Evolutionary conservation across 1,140 invertebrate species (phyloP).

Genomic region (Eulimnadia texana): DNA sequence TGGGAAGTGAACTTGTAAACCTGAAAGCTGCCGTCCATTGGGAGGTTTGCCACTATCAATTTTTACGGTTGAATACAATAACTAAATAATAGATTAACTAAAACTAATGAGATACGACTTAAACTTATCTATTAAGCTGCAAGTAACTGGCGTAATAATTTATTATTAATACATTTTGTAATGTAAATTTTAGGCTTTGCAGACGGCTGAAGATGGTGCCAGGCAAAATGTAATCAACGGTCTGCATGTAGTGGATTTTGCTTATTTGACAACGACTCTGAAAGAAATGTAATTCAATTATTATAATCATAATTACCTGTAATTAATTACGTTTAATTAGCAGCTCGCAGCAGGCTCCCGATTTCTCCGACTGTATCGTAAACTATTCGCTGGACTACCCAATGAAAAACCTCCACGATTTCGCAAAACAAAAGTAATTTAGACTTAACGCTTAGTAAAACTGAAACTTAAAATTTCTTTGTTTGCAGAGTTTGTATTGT

Average conservation of each 20-base stretch:
- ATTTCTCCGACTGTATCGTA: neutral
- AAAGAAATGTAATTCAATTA: neutral
- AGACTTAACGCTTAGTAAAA: neutral
- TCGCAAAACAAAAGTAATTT: neutral
- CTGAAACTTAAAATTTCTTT: neutral
- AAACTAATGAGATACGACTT: too few relatives aligned
- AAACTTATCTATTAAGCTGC: too few relatives aligned
- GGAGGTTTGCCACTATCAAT: neutral
- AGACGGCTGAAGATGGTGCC: neutral
- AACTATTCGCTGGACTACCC: neutral
- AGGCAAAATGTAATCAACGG: neutral
- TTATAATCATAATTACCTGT: too few relatives aligned
- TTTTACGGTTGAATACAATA: too few relatives aligned
- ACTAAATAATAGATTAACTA: too few relatives aligned
- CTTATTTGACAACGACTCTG: neutral
- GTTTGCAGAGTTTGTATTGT: neutral
- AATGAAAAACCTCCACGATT: neutral
- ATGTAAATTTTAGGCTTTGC: neutral
- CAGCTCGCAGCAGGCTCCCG: too few relatives aligned
- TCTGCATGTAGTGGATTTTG: neutral
- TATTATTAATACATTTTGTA: too few relatives aligned
- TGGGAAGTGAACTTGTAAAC: neutral
- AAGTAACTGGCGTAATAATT: too few relatives aligned
- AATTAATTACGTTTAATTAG: neutral
- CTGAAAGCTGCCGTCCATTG: neutral